phyloP scores from a whole-genome alignment of 2,888 invertebrate species.

The Xylota sylvarum region DNA sequence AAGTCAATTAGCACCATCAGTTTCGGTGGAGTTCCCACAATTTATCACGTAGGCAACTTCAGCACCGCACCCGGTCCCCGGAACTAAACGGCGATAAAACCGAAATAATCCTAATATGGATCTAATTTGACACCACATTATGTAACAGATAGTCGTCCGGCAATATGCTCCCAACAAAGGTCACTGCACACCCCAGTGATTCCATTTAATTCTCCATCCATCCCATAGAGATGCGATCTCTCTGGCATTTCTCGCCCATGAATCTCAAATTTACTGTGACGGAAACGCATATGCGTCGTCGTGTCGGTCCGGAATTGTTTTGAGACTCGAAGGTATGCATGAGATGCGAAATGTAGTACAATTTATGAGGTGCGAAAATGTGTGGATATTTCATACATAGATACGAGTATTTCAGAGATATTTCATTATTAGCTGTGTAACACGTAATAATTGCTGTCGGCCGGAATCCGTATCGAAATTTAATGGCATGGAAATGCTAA shows the following conservation, averaged over 20 bases:
- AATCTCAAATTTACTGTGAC: constrained; percentile 73
- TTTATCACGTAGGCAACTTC: constrained; percentile 37
- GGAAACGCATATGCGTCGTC: constrained; percentile 54
- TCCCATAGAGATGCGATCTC: constrained; percentile 55
- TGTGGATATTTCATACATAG: constrained; percentile 48
- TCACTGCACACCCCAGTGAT: constrained; percentile 61
- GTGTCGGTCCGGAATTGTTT: not conserved
- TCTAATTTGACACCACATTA: constrained; percentile 74
- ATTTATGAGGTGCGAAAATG: constrained; percentile 70
- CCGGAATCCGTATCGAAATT: constrained; percentile 29
- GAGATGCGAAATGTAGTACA: too few relatives aligned
- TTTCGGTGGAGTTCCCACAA: constrained; percentile 48
- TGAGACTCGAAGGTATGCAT: constrained; percentile 4
- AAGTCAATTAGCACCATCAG: constrained; percentile 70
- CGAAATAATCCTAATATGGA: constrained; percentile 62
- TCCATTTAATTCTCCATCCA: constrained; percentile 69
- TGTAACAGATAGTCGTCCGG: constrained; percentile 44
- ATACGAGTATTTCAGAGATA: constrained; percentile 28
- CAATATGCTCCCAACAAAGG: constrained; percentile 5
- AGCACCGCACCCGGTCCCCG: constrained; percentile 5
- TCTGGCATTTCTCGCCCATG: constrained; percentile 59
- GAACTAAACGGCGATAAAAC: constrained; percentile 57
- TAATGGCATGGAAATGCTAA: constrained; percentile 69
- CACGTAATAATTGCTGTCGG: constrained; percentile 50
- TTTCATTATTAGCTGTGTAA: constrained; percentile 51